A percentile compares a stretch with the other conserved stretches of the same genome.
Conservation (phyloP, 2,888 invertebrate species). For the Macrophya annulata region DNA sequence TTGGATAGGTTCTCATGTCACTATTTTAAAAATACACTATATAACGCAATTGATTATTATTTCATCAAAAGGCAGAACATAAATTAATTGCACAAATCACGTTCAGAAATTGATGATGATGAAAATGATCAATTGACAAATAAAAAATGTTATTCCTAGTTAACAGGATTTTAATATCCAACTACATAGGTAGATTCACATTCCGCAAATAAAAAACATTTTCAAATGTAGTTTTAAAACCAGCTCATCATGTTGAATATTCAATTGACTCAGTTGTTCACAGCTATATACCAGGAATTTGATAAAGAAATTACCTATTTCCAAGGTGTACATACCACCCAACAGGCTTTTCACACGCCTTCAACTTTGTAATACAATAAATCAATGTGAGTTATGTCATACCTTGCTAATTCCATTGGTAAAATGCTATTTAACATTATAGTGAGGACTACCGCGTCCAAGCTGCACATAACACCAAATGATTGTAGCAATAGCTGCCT, state of each 20-base stretch:
- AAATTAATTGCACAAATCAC: constrained; percentile 50
- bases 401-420: constrained; percentile 94
- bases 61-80: constrained; percentile 7
- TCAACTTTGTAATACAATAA: not conserved
- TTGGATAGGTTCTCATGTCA: constrained; percentile 90
- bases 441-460: constrained; percentile 90
- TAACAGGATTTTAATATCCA: not conserved
- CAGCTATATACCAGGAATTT: too few relatives aligned
- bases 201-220: not conserved
- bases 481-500: constrained; percentile 91
- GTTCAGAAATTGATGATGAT: constrained; percentile 54
- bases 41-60: constrained; percentile 53
- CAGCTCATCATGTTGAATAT: not conserved
- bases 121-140: not conserved
- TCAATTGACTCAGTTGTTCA: too few relatives aligned
- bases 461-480: constrained; percentile 93
- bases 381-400: constrained; percentile 62
- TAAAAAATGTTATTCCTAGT: not conserved
- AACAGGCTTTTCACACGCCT: not conserved
- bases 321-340: too few relatives aligned
- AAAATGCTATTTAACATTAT: constrained; percentile 93
- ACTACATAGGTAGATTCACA: not conserved
- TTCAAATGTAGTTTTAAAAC: not conserved
- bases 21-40: constrained; percentile 76
- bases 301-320: not conserved